These are phyloP conservation scores for Drosophila histrio DNA, from an alignment of 2,888 invertebrate species.

Conservation along the genomic window DNA sequence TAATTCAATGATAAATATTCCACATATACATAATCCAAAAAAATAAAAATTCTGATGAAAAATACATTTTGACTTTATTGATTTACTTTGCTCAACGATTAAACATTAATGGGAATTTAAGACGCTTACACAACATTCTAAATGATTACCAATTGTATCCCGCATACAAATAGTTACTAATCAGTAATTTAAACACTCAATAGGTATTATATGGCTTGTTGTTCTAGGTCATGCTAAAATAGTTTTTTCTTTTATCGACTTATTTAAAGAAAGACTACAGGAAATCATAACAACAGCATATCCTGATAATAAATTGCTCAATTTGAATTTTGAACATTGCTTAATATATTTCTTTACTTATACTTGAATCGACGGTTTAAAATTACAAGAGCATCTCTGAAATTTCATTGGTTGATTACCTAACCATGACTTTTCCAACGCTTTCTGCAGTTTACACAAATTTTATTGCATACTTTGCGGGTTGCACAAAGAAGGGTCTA, in stretches of 20 bases:
- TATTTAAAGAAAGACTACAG: neutral
- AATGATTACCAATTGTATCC: neutral
- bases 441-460: constrained; percentile 24
- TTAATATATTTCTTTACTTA: neutral
- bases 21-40: neutral
- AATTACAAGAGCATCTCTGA: constrained; percentile 6
- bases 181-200: neutral
- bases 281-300: no score
- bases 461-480: constrained; percentile 4
- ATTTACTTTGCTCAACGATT: neutral
- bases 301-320: neutral
- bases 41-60: neutral
- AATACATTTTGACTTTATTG: neutral
- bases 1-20: neutral
- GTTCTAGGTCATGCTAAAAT: neutral
- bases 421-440: constrained; percentile 18
- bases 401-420: constrained; percentile 14
- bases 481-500: neutral
- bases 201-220: neutral
- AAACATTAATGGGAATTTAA: neutral
- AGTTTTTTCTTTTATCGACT: neutral
- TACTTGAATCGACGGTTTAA: constrained; percentile 1
- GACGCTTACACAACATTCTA: neutral
- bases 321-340: neutral
- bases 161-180: neutral